A percentile compares a stretch with the other conserved stretches of the same genome.
phyloP scores from a whole-genome alignment of 1,140 invertebrate genomes.

The Protaetia brevitarsis region DNA sequence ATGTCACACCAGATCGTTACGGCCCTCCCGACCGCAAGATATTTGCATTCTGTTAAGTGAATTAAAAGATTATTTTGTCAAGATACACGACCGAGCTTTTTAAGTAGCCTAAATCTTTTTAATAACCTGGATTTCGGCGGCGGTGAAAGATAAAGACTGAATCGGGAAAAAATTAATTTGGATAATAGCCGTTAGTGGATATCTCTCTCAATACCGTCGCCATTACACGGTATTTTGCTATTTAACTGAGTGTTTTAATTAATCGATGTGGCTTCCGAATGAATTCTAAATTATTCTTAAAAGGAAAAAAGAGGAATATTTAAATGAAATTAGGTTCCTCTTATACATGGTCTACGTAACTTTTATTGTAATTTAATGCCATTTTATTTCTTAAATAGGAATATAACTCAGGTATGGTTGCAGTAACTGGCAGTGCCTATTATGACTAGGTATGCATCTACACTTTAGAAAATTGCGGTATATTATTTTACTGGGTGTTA shows the following conservation, averaged over 20 bases:
- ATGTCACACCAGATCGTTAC: conserved; percentile 30
- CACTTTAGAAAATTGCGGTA: no score
- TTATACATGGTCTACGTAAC: no score
- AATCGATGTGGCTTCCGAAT: not conserved
- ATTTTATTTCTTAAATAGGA: no score
- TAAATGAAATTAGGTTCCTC: no score
- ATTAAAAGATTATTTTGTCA: conserved; percentile 35
- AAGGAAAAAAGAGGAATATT: no score
- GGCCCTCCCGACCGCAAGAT: conserved; percentile 30
- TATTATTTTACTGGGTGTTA: no score
- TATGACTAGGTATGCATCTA: no score
- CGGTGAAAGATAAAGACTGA: not conserved
- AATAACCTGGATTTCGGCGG: not conserved
- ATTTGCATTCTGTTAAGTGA: conserved; percentile 36
- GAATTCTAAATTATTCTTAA: no score
- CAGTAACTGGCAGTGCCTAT: no score
- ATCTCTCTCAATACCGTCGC: not conserved
- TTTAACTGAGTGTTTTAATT: not conserved
- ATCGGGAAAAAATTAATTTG: not conserved
- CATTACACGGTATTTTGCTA: not conserved
- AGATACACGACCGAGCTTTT: conserved; percentile 31
- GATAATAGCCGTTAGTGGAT: not conserved
- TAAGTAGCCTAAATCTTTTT: conserved; percentile 21
- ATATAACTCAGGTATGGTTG: no score
- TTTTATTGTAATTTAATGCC: no score